Evolutionary conservation across 1,140 invertebrate species (phyloP), one percentile per base, ranked within the genome.

Genomic region (Bombus affinis): DNA sequence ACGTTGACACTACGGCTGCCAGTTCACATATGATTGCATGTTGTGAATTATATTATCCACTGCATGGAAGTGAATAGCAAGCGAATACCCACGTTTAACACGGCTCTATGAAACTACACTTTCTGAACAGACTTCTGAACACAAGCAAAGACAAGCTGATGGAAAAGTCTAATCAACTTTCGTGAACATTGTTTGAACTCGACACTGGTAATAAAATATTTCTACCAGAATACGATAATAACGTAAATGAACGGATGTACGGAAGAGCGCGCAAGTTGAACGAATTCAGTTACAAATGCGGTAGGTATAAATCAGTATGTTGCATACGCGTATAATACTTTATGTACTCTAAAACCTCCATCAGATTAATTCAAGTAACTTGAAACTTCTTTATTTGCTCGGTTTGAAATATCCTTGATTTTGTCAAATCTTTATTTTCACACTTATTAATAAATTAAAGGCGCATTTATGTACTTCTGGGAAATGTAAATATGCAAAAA

Each of bases 181-280:
- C 9, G 22, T 18, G 44, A 74, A 74, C 22, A 32, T 2, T 35
- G 15, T 25, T 74, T 35, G 12, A 57, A 32, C 22, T 47, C 32
- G 5, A 72, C 28, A 42, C 25, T 42, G 2, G 37, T 28, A 15
- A 28, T 12, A 28, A 53, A 37, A 57, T 37, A 57, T 37, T 75
- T 32, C 32, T 28, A 15, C 18, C 3, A 25, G 47, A 57, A 75
- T 57, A 44, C 22, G 35, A 68, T 37, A 35, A 75, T 75, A 57
- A 75, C n/a, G 73, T 74, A 44, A 44, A 44, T 28, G 28, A 39
- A 59, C 72, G 72, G 35, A 75, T 68, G 18, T 47, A 39, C 25
- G 22, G 28, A 81, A 70, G 65, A 68, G 47, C 59, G 66, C 76
- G 37, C 37, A 75, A 86, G 72, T 62, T 75, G 35, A 77, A 78